A percentile compares a stretch with the other conserved stretches of the same genome.
Conservation (phyloP, 2,797 vertebrate genomes). For the Leuciscus waleckii region DNA sequence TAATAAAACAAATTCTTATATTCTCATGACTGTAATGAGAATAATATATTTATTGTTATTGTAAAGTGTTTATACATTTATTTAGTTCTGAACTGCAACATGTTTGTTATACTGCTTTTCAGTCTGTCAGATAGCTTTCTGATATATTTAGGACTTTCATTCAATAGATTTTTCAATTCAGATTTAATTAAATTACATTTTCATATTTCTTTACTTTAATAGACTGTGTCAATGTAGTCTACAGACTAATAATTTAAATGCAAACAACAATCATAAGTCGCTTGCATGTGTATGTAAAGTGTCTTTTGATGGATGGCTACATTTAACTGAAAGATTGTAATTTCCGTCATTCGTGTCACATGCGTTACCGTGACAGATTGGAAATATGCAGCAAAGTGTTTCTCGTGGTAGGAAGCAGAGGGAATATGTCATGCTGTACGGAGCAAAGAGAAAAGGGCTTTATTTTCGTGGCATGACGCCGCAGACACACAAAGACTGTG, state of each 20-base stretch:
- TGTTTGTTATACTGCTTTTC: too few relatives aligned
- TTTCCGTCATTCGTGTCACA: constrained; percentile 48
- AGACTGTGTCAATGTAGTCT: constrained; percentile 1
- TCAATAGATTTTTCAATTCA: background rate
- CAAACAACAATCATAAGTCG: constrained; percentile 44
- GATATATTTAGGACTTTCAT: background rate
- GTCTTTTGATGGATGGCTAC: constrained; percentile 48
- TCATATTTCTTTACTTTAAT: background rate
- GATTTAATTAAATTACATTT: background rate
- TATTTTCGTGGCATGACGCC: constrained; percentile 58
- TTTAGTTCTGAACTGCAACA: background rate
- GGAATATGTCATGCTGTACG: constrained; percentile 52
- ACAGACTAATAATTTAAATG: constrained; percentile 16
- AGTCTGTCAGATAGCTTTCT: background rate
- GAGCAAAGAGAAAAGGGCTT: constrained; percentile 54
- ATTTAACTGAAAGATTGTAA: constrained; percentile 51
- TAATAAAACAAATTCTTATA: background rate
- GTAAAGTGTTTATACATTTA: background rate
- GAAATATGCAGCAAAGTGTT: constrained; percentile 53
- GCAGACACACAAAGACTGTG: constrained; percentile 43
- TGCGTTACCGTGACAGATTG: constrained; percentile 28
- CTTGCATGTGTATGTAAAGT: constrained; percentile 14
- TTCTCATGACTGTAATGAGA: background rate
- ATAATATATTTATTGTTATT: background rate
- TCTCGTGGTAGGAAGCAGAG: constrained; percentile 42